Evolutionary conservation across 1,140 invertebrate genomes (phyloP).

Genomic region (Formica selysi): DNA sequence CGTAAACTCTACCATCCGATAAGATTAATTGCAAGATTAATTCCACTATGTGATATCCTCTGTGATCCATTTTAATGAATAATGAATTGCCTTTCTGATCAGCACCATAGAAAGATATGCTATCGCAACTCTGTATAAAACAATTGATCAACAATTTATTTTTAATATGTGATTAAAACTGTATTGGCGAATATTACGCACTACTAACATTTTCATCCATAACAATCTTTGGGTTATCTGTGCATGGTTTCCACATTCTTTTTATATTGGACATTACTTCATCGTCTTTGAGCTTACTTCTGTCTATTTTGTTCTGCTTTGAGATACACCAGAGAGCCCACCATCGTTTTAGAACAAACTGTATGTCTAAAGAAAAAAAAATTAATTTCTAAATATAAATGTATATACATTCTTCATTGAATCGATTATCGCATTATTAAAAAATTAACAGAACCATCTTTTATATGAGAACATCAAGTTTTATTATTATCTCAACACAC

Average conservation of each 20-base stretch:
- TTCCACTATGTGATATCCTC: conserved; percentile 81
- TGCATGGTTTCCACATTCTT: not conserved
- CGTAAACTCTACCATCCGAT: conserved; percentile 85
- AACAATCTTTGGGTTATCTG: conserved; percentile 31
- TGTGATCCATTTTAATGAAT: conserved; percentile 82
- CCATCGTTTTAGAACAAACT: conserved; percentile 56
- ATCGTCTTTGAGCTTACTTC: not conserved
- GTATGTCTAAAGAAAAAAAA: conserved; percentile 33
- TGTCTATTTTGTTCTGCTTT: not conserved
- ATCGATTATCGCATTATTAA: not conserved
- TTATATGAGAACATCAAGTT: too few species aligned
- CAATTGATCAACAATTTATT: not conserved
- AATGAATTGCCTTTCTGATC: conserved; percentile 84
- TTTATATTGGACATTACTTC: not conserved
- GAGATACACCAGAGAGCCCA: conserved; percentile 49
- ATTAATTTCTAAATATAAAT: not conserved
- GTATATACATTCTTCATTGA: not conserved
- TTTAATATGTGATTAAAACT: not conserved
- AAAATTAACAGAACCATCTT: not conserved
- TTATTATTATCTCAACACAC: too few species aligned
- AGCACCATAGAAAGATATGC: conserved; percentile 81
- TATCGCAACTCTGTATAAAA: conserved; percentile 79
- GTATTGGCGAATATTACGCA: not conserved
- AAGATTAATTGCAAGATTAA: conserved; percentile 84
- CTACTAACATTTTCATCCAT: conserved; percentile 58